Evolutionary conservation across 2,113 vertebrate species (phyloP), one percentile per base, ranked within the genome.

Genomic region (Zosterops borbonicus): DNA sequence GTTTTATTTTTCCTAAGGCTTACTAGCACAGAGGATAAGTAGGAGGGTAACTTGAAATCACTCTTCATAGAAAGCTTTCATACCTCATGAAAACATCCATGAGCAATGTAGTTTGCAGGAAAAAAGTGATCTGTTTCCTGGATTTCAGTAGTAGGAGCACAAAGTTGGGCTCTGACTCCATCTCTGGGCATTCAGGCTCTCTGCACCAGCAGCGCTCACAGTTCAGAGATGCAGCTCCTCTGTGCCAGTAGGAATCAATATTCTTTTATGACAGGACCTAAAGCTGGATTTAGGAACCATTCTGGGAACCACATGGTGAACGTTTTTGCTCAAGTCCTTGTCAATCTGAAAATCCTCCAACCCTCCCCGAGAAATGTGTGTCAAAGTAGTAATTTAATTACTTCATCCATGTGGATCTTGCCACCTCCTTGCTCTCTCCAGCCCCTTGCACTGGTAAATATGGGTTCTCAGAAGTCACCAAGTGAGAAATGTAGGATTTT

Each of bases 91-190:
- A 90, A 94, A 73, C 44, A 83, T 60, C 59, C 46, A 50, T 0
- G 15, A 59, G n/a, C 52, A 49, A 64, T 0, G 3, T 0, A 39
- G 49, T 46, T 71, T 87, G 81, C 7, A 71, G 60, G 5, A 33
- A 77, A 88, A 65, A 1, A 2, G 12, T 81, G 27, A n/a, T 23
- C 65, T 71, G 69, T 55, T 63, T 76, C 60, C 67, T 74, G 53
- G 23, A 22, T 82, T 73, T 62, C 28, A 60, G 47, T 10, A 64
- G 9, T 7, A 37, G 29, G 44, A 73, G 70, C 53, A 60, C 62
- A 89, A 29, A 91, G 28, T 35, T n/a, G 33, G 77, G 94, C 87
- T 94, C 83, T 89, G 84, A 78, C 83, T 89, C 80, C 58, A 75
- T 60, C 80, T 82, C 84, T 46, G 92, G 87, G 69, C 70, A 76